These are phyloP conservation scores for Agrotis ipsilon DNA, from an alignment of 2,888 invertebrate genomes.

Conservation along the genomic window DNA sequence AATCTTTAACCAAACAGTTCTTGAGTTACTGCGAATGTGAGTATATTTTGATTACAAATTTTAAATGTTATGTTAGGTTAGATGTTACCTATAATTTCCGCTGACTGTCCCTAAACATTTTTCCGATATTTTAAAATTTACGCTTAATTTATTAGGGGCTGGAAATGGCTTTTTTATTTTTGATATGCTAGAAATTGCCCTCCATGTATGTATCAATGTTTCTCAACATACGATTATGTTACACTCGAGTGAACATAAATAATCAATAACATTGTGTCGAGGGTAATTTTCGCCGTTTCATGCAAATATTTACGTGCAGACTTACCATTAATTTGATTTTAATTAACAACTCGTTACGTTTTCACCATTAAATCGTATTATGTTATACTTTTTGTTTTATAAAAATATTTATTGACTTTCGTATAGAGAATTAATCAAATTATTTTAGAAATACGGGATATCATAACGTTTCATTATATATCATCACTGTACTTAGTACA, in stretches of 20 bases:
- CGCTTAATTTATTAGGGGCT: slow-evolving; percentile 87
- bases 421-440: not conserved
- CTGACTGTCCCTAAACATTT: slow-evolving; percentile 84
- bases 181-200: slow-evolving; percentile 70
- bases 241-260: slow-evolving; percentile 71
- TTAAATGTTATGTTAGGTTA: slow-evolving; percentile 84
- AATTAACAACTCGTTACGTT: slow-evolving; percentile 34
- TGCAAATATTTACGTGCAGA: slow-evolving; percentile 61
- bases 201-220: slow-evolving; percentile 60
- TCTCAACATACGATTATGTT: slow-evolving; percentile 61
- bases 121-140: slow-evolving; percentile 77
- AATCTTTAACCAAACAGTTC: slow-evolving; percentile 56
- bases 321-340: slow-evolving; percentile 39
- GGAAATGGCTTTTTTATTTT: slow-evolving; percentile 84
- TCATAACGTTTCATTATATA: slow-evolving; percentile 23
- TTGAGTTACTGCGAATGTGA: slow-evolving; percentile 76
- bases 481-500: slow-evolving; percentile 4
- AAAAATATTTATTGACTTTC: slow-evolving; percentile 20
- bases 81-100: slow-evolving; percentile 85
- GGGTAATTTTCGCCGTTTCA: slow-evolving; percentile 59
- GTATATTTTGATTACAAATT: slow-evolving; percentile 73
- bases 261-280: slow-evolving; percentile 73
- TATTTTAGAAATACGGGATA: slow-evolving; percentile 10
- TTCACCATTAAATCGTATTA: slow-evolving; percentile 36
- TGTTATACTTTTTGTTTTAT: slow-evolving; percentile 23